phyloP scores from a whole-genome alignment of 2,113 vertebrate species.

The Hystrix brachyura region DNA sequence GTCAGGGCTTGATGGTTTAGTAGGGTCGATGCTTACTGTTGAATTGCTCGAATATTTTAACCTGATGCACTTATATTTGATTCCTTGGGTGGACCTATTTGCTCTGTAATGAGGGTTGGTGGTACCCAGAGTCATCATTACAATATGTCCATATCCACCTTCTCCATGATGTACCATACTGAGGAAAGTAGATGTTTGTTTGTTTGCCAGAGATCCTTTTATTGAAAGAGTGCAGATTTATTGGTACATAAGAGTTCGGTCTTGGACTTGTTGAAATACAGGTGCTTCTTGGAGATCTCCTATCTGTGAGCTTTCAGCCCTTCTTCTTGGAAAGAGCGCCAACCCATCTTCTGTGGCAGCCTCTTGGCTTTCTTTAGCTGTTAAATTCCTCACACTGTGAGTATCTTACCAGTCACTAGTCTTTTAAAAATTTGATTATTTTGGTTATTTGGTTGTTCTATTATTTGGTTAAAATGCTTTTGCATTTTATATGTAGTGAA shows the following conservation, averaged over 20 bases:
- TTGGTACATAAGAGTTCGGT: neutral
- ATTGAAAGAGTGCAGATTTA: neutral
- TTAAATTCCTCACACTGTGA: neutral
- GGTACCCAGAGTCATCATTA: neutral
- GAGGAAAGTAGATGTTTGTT: neutral
- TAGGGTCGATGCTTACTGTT: neutral
- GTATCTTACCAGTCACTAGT: neutral
- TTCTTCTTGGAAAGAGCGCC: neutral
- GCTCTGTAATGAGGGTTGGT: neutral
- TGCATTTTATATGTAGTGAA: neutral
- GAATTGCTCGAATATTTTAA: neutral
- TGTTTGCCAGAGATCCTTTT: neutral
- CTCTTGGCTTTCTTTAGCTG: neutral
- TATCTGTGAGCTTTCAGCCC: neutral
- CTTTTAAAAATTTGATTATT: neutral
- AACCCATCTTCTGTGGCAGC: neutral
- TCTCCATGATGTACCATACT: neutral
- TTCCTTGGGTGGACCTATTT: neutral
- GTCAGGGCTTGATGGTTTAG: neutral
- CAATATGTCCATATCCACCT: neutral
- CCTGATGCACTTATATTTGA: neutral
- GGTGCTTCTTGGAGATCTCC: neutral
- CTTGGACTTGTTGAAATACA: neutral
- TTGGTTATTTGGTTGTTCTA: neutral
- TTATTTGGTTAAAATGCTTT: neutral